These are phyloP conservation scores for Poecilia velifera DNA, from an alignment of 2,797 vertebrate genomes.

Conservation along the genomic window DNA sequence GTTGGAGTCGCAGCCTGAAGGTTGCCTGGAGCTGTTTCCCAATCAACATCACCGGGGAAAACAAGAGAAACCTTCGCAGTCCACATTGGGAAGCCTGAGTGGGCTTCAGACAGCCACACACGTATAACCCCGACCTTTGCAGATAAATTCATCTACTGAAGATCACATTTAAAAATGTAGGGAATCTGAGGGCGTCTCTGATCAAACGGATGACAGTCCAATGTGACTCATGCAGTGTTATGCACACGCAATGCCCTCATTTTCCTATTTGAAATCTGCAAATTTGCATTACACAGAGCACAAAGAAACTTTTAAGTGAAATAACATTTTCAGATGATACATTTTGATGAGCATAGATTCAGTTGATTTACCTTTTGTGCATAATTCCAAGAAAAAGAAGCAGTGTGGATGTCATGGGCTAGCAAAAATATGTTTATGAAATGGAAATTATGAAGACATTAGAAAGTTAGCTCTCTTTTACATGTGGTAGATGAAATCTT, in stretches of 20 bases:
- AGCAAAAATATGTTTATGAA: not conserved
- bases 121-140: constrained; percentile 45
- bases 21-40: constrained; percentile 78
- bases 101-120: constrained; percentile 59
- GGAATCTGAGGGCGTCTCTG: constrained; percentile 60
- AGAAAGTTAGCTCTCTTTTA: not conserved
- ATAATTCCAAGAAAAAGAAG: constrained; percentile 22
- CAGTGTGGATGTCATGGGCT: not conserved
- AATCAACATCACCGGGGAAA: constrained; percentile 76
- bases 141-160: constrained; percentile 57
- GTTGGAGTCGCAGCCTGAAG: constrained; percentile 63
- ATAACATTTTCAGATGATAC: constrained; percentile 35
- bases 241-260: constrained; percentile 33
- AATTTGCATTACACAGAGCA: constrained; percentile 49
- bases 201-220: constrained; percentile 62
- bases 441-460: not conserved
- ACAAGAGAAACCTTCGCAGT: constrained; percentile 71
- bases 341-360: constrained; percentile 17
- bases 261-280: constrained; percentile 45
- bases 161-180: constrained; percentile 51
- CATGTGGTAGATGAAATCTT: not conserved
- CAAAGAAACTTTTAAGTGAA: constrained; percentile 43
- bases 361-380: not conserved
- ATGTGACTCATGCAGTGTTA: constrained; percentile 55
- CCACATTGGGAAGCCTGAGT: constrained; percentile 63